Evolutionary conservation across 2,797 vertebrate genomes (phyloP), one percentile per base, ranked within the genome.

Genomic region (Pogoniulus pusillus): DNA sequence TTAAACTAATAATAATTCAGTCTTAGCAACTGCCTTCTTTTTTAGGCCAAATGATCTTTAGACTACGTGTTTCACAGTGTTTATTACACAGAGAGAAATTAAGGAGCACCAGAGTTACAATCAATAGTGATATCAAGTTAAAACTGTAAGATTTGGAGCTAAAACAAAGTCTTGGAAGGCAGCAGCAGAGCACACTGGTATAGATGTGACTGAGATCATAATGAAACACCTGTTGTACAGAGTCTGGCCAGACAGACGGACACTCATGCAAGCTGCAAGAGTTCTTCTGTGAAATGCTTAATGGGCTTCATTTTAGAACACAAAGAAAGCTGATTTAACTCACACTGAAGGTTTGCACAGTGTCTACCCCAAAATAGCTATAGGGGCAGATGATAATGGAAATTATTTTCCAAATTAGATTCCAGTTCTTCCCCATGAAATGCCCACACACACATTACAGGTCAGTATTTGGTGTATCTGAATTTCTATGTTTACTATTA

Each of bases 141-240:
- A 91, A 94, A 55, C 20, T 39, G 70, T 37, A 63, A 51, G 18
- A 73, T 90, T 85, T 83, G 60, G 39, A 94, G 39, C 18, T 81
- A 79, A 65, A 91, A 37, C 10, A 16, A 68, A 57, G 60, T 8
- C 85, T 1, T 72, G 68, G 71, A 79, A 89, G 41, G 47, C 82
- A 83, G 59, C 27, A 78, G 6, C 20, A 69, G 39, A 45, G 20
- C 65, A 35, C 75, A 37, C 4, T 74, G 75, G 32, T 43, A 62
- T 18, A 62, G 13, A 47, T 58, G 60, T 51, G 82, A 74, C 30
- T 71, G 64, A 92, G 89, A 55, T 74, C 73, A 82, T 66, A 75
- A 80, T 55, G 41, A 80, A 94, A 77, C 91, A 95, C 72, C 89
- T 94, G 92, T 72, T 91, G 79, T 29, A 55, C 29, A 30, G n/a